A percentile compares a stretch with the other conserved stretches of the same genome.
These are phyloP conservation scores for Zaprionus obscuricornis DNA, from an alignment of 2,888 invertebrate genomes.

Conservation along the genomic window DNA sequence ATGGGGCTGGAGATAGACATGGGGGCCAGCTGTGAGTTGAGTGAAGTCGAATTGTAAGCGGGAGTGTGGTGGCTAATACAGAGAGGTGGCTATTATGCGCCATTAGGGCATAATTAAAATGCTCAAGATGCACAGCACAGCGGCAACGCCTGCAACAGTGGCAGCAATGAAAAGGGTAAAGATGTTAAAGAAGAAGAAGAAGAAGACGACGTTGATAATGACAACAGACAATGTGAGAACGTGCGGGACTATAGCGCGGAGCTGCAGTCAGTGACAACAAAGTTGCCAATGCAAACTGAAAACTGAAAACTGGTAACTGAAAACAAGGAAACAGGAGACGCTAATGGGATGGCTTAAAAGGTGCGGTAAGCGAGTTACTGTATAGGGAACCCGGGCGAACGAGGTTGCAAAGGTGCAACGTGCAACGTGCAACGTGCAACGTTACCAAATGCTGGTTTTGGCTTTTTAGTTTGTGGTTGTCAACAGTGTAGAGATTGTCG, in stretches of 20 bases:
- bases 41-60: not conserved
- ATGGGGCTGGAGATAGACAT: no score
- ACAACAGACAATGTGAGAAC: constrained; percentile 15
- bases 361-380: no score
- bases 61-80: constrained; percentile 11
- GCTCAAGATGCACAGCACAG: constrained; percentile 67
- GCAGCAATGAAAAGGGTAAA: no score
- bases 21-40: no score
- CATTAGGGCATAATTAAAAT: constrained; percentile 82
- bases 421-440: no score
- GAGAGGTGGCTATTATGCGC: constrained; percentile 76
- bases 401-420: no score
- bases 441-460: constrained; percentile 12
- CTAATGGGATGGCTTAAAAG: not conserved
- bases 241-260: constrained; percentile 1
- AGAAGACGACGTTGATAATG: constrained; percentile 25
- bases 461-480: constrained; percentile 32
- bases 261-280: constrained; percentile 49
- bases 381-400: no score
- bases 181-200: no score
- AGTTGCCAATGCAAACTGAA: constrained; percentile 26
- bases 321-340: not conserved
- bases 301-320: not conserved
- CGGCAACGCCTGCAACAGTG: constrained; percentile 9
- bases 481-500: constrained; percentile 20